These are phyloP conservation scores for Daphoenositta chrysoptera DNA, from an alignment of 2,113 vertebrate genomes.

Conservation along the genomic window DNA sequence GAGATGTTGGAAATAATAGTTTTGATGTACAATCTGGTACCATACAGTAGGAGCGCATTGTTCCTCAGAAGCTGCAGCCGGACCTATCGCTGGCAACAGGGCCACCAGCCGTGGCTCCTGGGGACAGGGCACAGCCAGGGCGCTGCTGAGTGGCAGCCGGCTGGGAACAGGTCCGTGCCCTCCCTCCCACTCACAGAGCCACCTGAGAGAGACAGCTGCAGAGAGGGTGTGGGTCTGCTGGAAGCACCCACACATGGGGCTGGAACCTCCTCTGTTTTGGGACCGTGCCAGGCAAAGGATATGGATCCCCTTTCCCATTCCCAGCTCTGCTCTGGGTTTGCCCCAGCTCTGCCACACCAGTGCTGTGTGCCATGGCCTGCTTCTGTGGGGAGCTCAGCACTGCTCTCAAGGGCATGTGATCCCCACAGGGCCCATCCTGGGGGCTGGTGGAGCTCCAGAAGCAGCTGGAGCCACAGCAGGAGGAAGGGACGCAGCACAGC, in stretches of 20 bases:
- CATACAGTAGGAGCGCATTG: slow-evolving; percentile 17
- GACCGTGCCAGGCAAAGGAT: background rate
- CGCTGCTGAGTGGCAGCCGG: rapidly evolving
- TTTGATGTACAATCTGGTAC: slow-evolving; percentile 8
- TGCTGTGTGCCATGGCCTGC: rapidly evolving
- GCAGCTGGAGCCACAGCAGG: background rate
- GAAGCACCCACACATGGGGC: rapidly evolving
- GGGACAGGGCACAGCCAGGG: background rate
- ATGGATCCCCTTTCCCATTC: rapidly evolving
- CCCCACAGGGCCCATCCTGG: background rate
- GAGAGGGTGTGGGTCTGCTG: rapidly evolving
- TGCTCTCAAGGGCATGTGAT: background rate
- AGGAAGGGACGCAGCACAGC: rapidly evolving
- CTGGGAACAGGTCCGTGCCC: background rate
- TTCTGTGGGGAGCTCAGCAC: background rate
- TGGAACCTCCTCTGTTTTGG: rapidly evolving
- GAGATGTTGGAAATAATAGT: slow-evolving; percentile 18
- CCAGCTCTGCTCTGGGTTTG: background rate
- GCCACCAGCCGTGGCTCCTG: rapidly evolving
- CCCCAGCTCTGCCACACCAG: background rate
- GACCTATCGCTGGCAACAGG: rapidly evolving
- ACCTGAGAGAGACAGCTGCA: rapidly evolving
- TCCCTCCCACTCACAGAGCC: background rate
- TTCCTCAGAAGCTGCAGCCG: background rate
- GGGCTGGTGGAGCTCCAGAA: background rate